Evolutionary conservation across 1,140 invertebrate genomes (phyloP).

Genomic region (Aphelinus atriplicis): DNA sequence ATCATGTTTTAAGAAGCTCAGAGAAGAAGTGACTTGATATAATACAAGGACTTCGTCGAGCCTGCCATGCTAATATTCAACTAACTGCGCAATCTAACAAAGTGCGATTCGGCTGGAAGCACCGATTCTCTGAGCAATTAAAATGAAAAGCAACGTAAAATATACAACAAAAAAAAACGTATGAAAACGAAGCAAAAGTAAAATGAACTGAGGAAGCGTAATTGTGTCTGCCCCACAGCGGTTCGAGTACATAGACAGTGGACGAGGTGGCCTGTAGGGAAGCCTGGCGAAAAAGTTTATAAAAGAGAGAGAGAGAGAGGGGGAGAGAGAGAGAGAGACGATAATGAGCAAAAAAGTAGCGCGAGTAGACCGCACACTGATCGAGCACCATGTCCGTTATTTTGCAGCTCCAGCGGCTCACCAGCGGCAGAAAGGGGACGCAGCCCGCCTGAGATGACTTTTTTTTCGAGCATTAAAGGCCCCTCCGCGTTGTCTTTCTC

Average conservation of each 20-base stretch:
- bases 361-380: neutral
- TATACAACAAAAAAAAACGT: constrained; percentile 3
- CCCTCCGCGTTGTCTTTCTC: too few relatives aligned
- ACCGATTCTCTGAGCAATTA: too few relatives aligned
- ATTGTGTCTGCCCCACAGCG: constrained; percentile 56
- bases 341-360: neutral
- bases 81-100: neutral
- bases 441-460: constrained; percentile 58
- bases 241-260: constrained; percentile 67
- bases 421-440: constrained; percentile 61
- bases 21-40: too few relatives aligned
- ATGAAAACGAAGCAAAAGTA: neutral
- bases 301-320: constrained; percentile 19
- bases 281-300: constrained; percentile 17
- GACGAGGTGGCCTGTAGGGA: constrained; percentile 60
- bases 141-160: neutral
- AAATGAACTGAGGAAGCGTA: constrained; percentile 28
- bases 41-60: too few relatives aligned
- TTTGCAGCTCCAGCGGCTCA: constrained; percentile 68
- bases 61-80: too few relatives aligned
- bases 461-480: too few relatives aligned
- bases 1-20: too few relatives aligned
- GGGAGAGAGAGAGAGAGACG: constrained; percentile 14
- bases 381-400: constrained; percentile 46
- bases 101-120: neutral